Evolutionary conservation across 2,113 vertebrate species (phyloP).

Genomic region (Sphaerodactylus townsendi): DNA sequence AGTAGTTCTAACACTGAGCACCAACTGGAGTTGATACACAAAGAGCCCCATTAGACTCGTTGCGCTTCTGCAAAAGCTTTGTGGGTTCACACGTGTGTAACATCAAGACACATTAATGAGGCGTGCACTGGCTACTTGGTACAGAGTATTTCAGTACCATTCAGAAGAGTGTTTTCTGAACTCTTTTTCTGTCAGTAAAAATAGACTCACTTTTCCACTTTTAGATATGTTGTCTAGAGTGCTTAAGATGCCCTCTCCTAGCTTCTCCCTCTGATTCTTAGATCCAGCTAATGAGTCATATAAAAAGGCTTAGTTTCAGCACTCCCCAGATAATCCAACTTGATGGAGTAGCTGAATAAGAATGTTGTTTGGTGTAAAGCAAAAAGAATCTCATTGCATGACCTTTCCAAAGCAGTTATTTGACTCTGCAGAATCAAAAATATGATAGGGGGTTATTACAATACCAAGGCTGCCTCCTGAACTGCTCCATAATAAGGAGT

Average conservation of each 20-base stretch:
- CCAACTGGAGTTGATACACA: neutral
- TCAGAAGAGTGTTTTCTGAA: neutral
- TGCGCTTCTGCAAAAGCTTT: neutral
- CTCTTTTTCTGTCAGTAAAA: neutral
- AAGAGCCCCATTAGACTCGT: accelerated
- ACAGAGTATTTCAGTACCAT: accelerated
- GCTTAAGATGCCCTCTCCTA: neutral
- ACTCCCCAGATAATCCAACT: slow-evolving; percentile 48
- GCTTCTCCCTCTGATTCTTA: slow-evolving; percentile 13
- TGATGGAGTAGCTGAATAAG: slow-evolving; percentile 11
- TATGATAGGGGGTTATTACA: neutral
- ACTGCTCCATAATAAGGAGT: too few species aligned
- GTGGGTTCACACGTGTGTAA: neutral
- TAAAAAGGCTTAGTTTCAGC: slow-evolving; percentile 36
- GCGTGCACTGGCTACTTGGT: neutral
- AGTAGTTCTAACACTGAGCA: neutral
- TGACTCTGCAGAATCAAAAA: neutral
- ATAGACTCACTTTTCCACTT: too few species aligned
- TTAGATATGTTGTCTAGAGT: too few species aligned
- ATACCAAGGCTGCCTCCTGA: too few species aligned
- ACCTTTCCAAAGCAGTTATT: neutral
- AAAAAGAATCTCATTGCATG: neutral
- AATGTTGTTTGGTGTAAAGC: slow-evolving; percentile 31
- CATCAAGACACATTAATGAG: neutral
- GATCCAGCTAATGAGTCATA: slow-evolving; percentile 31